Base-by-base conservation (phyloP, 1,140 invertebrate genomes). In the Oppia nitens region DNA sequence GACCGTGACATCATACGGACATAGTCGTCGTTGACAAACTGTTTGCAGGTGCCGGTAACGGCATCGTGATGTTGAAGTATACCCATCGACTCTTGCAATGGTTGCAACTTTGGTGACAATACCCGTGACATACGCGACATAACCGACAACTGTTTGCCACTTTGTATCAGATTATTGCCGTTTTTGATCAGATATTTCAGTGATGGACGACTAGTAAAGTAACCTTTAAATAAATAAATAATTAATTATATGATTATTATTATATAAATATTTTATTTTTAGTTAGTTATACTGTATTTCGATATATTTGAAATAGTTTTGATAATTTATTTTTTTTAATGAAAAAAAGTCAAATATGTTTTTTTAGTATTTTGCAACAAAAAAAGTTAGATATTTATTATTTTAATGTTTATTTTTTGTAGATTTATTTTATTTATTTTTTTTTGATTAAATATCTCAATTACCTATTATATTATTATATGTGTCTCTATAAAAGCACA, bases 171-270 rank as follows among this genome's bases (percentile, higher is more conserved):
- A 59, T 83, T 79, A 71, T 95, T 87, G 9, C 94, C 72, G 68
- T 95, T 85, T 0, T 90, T 73, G 60, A 85, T 83, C 14, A 95
- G 71, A 1, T 86, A 80, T 71, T 98, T 98, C 72, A 87, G 83
- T 66, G 88, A 94, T 0, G 93, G 92, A 26, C 93, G 72, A 0
- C 91, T 96, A 0, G 87, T 92, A 67, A 82, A 98, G 72, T 93
- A 96, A 32, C 61, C 32, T 60, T 3, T 27, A 57, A 9, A 14
- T 17, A 11, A 20, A 25, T 14, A 55, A 3, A 3, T 23, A 20
- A 20, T 9, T 14, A 20, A n/a, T 11, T 26, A 55, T 24, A 20
- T 29, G 0, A 6, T 28, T 54, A n/a, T n/a, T n/a, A n/a, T n/a
- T n/a, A n/a, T n/a, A n/a, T n/a, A n/a, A n/a, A n/a, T n/a, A n/a